Base-by-base conservation (phyloP, 2,888 invertebrate genomes). In the Quadriops clusia region DNA sequence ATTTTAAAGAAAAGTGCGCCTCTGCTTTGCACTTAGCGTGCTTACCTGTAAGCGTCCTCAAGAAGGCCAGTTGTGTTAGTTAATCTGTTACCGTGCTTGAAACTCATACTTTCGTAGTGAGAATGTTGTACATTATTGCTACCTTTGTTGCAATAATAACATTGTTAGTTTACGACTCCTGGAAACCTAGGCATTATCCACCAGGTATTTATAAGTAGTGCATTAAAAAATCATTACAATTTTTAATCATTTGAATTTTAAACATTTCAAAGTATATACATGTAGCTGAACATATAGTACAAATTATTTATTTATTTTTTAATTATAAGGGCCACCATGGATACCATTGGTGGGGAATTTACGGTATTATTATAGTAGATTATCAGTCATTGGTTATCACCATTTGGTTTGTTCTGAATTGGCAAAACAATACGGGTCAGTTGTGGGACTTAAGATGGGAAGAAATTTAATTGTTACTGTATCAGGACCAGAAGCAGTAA, bases 391-490 rank as follows among this genome's bases (percentile, higher is more conserved):
- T 10, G 61, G 61, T 8, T 72, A 63, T 44, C 67, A 70, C 39
- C 73, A 77, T 56, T 57, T 74, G 40, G 77, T 72, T 1, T 66
- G 78, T 50, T 59, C 70, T 21, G 61, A 70, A 40, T 50, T 81
- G 35, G 59, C 69, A 0, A 53, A 65, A 38, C 51, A 55, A 26
- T 77, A 77, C 44, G 81, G 81, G 0, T 62, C 75, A 5, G 57
- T 80, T 0, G 58, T 78, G 3, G 81, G 81, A 1, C 51, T 81
- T 21, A 74, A 75, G 45, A 51, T 78, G 30, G 79, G 79, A 2
- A 58, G 61, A 11, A 72, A 74, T 41, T 55, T 67, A 17, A 54
- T 78, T 1, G 70, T 81, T 1, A 61, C 74, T 0, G 70, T 77
- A 2, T 72, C 68, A 13, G 73, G 77, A 1, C 60, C 68, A 21